phyloP scores from a whole-genome alignment of 1,140 invertebrate species.

The Ceratoteleas bidentatus region DNA sequence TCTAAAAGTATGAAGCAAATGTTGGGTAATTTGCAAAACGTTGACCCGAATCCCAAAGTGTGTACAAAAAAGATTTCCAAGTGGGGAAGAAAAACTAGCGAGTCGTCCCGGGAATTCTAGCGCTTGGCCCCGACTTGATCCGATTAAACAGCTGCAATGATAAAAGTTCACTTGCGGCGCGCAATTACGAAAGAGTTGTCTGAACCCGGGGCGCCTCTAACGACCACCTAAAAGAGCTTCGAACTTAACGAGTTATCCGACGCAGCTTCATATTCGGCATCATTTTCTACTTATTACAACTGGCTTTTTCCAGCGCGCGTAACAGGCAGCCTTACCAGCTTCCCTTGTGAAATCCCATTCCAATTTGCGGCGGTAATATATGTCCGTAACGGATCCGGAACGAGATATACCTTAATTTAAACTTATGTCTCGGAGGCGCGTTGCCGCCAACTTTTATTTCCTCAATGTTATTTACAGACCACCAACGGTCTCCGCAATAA shows the following conservation, averaged over 20 bases:
- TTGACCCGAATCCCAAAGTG: no score
- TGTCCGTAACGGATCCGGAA: conserved; percentile 50
- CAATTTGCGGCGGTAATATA: conserved; percentile 51
- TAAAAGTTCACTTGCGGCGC: no score
- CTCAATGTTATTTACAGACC: conserved; percentile 39
- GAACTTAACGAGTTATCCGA: conserved; percentile 17
- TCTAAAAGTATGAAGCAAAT: no score
- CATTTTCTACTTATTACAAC: conserved; percentile 46
- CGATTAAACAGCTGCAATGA: no score
- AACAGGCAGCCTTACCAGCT: conserved; percentile 32
- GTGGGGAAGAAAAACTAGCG: no score
- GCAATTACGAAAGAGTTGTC: no score
- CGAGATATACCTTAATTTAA: conserved; percentile 62
- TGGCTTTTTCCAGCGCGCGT: conserved; percentile 22
- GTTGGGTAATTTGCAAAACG: no score
- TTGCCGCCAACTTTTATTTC: conserved; percentile 43
- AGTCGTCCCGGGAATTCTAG: no score
- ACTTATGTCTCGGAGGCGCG: conserved; percentile 45
- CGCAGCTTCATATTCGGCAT: conserved; percentile 24
- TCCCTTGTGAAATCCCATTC: conserved; percentile 60
- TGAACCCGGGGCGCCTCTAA: no score
- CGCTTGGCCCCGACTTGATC: no score
- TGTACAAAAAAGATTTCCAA: no score
- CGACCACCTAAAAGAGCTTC: not conserved
- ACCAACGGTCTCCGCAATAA: conserved; percentile 15